Base-by-base conservation (phyloP, 1,140 invertebrate genomes). In the Formica exsecta region DNA sequence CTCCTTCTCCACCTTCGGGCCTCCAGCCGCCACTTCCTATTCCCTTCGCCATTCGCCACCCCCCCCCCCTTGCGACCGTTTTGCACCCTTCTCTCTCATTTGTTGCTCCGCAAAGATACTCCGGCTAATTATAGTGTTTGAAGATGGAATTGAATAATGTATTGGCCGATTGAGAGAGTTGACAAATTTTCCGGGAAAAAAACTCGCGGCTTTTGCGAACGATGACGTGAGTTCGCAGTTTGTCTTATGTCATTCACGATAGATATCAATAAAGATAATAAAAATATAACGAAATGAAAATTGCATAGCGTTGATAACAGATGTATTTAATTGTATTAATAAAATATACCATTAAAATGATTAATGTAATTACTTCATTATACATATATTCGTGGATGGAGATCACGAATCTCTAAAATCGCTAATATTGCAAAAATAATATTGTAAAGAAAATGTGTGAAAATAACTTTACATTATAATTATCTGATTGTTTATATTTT, bases 41-140 rank as follows among this genome's bases (percentile, higher is more conserved):
- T 70, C 86, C 25, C 57, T 80, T 85, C 68, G 62, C 61, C 48
- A 85, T 85, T 44, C 87, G 79, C 65, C 73, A 68, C 80, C 62
- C 29, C 9, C 41, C 79, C 57, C 68, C 54, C 71, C 44, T 74
- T 51, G 75, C 85, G 83, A 81, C 57, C 88, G 64, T 77, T 85
- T 87, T 71, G 70, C 74, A 85, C 86, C 90, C 87, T 86, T 87
- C 68, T 71, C 59, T 71, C 22, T 89, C 66, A 59, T 75, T 32
- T 57, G 16, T 86, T 29, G 9, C 48, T 83, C 74, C 22, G 32
- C 38, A 73, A 86, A 86, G 80, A 41, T 86, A 66, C 66, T 73
- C 54, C 44, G 66, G 54, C 59, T 83, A 86, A 86, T 87, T 87
- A 76, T 62, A 65, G 44, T 65, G 59, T 70, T 84, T 84, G 38